These are phyloP conservation scores for Chionodraco myersi DNA, from an alignment of 2,113 vertebrate genomes.

Conservation along the genomic window DNA sequence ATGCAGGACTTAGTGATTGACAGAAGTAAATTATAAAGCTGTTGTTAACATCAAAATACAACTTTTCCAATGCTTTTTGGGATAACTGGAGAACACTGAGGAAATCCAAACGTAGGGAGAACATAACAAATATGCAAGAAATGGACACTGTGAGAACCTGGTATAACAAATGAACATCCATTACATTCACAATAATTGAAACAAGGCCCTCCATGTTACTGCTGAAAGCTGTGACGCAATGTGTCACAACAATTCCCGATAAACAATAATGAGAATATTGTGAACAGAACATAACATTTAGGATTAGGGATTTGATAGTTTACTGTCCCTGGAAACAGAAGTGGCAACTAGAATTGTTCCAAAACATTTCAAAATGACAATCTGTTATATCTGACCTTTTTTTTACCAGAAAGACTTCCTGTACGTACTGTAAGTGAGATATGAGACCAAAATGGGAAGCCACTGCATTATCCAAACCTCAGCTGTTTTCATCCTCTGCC, in stretches of 20 bases:
- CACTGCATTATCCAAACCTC: slow-evolving; percentile 53
- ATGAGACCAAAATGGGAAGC: slow-evolving; percentile 56
- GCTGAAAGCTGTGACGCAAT: slow-evolving; percentile 50
- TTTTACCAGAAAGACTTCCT: slow-evolving; percentile 13
- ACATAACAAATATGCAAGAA: slow-evolving; percentile 60
- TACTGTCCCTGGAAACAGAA: slow-evolving; percentile 24
- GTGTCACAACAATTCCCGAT: slow-evolving; percentile 26
- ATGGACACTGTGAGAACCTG: slow-evolving; percentile 10
- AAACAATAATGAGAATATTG: slow-evolving; percentile 3
- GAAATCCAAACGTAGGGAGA: slow-evolving; percentile 63
- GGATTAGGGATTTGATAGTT: slow-evolving; percentile 3
- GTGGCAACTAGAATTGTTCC: slow-evolving; percentile 31
- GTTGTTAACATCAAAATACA: slow-evolving; percentile 5
- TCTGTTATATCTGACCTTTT: slow-evolving; percentile 6
- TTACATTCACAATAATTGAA: slow-evolving; percentile 3
- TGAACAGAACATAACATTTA: slow-evolving; percentile 10
- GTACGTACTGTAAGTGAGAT: slow-evolving; percentile 8
- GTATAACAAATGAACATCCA: slow-evolving; percentile 23
- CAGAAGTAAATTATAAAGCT: neutral
- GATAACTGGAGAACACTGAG: slow-evolving; percentile 61
- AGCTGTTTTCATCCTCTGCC: slow-evolving; percentile 62
- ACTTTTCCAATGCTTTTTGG: neutral
- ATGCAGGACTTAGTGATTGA: slow-evolving; percentile 4
- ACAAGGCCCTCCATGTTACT: slow-evolving; percentile 40
- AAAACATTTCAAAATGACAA: slow-evolving; percentile 43